These are phyloP conservation scores for Cebus imitator DNA, from an alignment of 2,113 vertebrate species.

Conservation along the genomic window DNA sequence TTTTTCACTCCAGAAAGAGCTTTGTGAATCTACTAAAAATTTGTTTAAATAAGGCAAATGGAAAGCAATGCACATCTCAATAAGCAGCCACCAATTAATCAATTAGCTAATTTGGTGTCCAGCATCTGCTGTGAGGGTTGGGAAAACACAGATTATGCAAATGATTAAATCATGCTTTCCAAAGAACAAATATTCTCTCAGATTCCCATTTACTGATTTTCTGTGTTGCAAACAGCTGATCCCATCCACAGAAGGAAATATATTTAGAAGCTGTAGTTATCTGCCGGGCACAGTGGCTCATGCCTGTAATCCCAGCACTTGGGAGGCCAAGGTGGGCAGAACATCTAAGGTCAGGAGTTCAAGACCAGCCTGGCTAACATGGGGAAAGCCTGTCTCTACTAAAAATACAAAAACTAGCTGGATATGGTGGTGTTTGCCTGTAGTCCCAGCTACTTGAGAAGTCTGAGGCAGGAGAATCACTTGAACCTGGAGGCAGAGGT, in stretches of 20 bases:
- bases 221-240: not conserved
- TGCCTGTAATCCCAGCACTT: too few relatives aligned
- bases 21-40: not conserved
- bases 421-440: too few relatives aligned
- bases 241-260: not conserved
- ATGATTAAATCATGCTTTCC: not conserved
- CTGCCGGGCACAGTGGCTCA: too few relatives aligned
- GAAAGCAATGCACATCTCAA: not conserved
- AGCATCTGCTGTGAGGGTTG: not conserved
- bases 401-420: too few relatives aligned
- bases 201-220: not conserved
- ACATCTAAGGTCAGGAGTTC: too few relatives aligned
- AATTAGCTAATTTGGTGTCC: not conserved
- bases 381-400: too few relatives aligned
- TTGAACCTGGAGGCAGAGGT: too few relatives aligned
- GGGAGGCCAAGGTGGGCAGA: too few relatives aligned
- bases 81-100: slow-evolving; percentile 8
- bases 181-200: not conserved
- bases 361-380: too few relatives aligned
- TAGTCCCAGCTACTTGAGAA: too few relatives aligned
- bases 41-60: not conserved
- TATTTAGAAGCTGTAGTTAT: not conserved
- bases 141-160: not conserved
- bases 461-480: too few relatives aligned
- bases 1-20: not conserved